Conservation (phyloP, 37 sponge, comb jelly and placozoan genomes). For the Beroe forskalii region DNA sequence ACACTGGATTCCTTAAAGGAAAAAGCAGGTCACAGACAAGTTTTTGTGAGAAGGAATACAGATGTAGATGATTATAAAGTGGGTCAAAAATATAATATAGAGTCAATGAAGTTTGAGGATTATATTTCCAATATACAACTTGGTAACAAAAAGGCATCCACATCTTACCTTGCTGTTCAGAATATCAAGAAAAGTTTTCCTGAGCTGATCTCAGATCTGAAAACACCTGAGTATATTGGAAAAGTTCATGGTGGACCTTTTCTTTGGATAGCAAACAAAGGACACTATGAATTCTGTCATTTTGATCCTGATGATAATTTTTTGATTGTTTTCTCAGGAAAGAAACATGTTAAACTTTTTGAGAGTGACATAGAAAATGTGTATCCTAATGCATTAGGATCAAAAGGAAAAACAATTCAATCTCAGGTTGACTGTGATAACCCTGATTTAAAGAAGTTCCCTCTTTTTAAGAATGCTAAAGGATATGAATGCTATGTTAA, state of each 20-base stretch:
- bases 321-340: not conserved
- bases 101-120: not conserved
- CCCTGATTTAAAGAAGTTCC: not conserved
- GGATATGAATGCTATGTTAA: not conserved
- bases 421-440: conserved; percentile 30
- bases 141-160: not conserved
- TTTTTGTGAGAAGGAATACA: not conserved
- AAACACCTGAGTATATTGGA: not conserved
- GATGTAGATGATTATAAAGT: not conserved
- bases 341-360: not conserved
- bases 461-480: not conserved
- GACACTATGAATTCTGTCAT: conserved; percentile 40
- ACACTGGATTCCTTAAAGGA: not conserved
- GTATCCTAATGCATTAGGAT: conserved; percentile 30
- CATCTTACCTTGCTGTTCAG: conserved; percentile 9
- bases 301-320: conserved; percentile 47
- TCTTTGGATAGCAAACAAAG: conserved; percentile 20
- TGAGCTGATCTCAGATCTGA: not conserved
- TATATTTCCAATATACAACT: not conserved
- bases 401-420: conserved; percentile 20
- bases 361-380: not conserved
- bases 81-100: conserved; percentile 13
- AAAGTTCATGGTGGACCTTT: conserved; percentile 26
- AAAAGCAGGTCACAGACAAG: not conserved
- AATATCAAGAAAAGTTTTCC: conserved; percentile 44